Conservation (phyloP, 2,113 vertebrate species). For the Hymenochirus boettgeri region DNA sequence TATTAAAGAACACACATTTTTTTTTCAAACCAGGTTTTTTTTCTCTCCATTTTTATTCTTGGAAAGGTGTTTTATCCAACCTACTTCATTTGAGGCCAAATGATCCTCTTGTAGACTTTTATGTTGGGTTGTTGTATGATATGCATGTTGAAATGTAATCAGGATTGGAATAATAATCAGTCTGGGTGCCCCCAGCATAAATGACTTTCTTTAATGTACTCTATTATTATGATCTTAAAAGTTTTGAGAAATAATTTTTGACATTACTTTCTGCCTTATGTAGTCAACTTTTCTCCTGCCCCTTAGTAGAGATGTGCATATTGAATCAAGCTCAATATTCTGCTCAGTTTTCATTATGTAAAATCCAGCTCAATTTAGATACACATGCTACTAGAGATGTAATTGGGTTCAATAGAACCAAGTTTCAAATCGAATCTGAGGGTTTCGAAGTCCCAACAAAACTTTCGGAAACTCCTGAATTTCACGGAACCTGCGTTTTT, state of each 20-base stretch:
- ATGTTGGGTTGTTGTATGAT: conserved; percentile 29
- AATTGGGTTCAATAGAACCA: too few species aligned
- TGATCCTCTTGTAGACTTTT: conserved; percentile 30
- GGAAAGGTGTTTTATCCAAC: conserved; percentile 6
- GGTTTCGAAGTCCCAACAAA: too few species aligned
- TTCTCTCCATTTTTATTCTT: background rate
- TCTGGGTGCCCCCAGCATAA: conserved; percentile 15
- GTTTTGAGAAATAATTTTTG: conserved; percentile 25
- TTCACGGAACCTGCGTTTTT: too few species aligned
- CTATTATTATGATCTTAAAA: conserved; percentile 25
- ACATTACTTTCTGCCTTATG: conserved; percentile 1
- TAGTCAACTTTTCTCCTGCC: background rate
- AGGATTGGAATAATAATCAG: conserved; percentile 27
- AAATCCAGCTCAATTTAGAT: too few species aligned
- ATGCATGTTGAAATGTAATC: conserved; percentile 7
- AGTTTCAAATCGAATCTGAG: too few species aligned
- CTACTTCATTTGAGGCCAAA: conserved; percentile 30
- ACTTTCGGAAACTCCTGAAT: too few species aligned
- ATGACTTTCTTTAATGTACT: conserved; percentile 25
- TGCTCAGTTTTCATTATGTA: too few species aligned
- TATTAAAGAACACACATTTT: conserved; percentile 24
- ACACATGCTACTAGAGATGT: too few species aligned
- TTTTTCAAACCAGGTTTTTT: conserved; percentile 16
- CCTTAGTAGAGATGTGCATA: background rate
- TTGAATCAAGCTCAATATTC: background rate